Evolutionary conservation across 1,140 invertebrate genomes (phyloP).

Genomic region (Drosophila sulfurigaster): DNA sequence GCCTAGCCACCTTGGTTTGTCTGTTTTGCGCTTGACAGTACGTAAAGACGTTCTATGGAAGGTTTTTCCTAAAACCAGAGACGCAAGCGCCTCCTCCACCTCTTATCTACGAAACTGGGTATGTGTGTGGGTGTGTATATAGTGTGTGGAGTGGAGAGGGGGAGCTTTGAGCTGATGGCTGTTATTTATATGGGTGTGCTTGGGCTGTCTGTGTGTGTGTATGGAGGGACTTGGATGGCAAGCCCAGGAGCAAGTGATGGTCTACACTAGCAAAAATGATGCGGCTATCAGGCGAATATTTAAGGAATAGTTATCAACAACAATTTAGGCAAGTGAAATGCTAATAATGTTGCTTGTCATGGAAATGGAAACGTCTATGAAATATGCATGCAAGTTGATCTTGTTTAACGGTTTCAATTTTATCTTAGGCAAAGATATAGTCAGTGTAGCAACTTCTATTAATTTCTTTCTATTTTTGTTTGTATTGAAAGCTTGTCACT

Average conservation of each 20-base stretch:
- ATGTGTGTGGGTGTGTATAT: background rate
- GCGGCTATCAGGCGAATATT: background rate
- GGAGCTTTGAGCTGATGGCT: conserved; percentile 69
- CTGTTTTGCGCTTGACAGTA: conserved; percentile 71
- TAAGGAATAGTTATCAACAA: background rate
- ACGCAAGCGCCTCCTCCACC: background rate
- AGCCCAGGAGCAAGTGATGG: conserved; percentile 40
- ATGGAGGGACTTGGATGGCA: conserved; percentile 11
- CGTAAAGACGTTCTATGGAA: conserved; percentile 64
- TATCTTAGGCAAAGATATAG: too few relatives aligned
- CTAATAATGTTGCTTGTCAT: too few relatives aligned
- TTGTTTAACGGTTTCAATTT: too few relatives aligned
- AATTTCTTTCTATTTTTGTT: too few relatives aligned
- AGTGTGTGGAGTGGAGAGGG: background rate
- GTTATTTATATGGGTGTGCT: conserved; percentile 61
- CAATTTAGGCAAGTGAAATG: too few relatives aligned
- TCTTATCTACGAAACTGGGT: conserved; percentile 6
- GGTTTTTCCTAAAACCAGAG: conserved; percentile 50
- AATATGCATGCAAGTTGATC: too few relatives aligned
- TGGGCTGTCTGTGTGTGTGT: conserved; percentile 9
- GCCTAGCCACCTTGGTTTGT: conserved; percentile 60
- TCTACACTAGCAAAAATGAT: conserved; percentile 53
- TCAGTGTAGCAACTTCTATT: too few relatives aligned
- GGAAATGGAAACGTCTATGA: too few relatives aligned
- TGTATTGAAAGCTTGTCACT: too few relatives aligned